These are phyloP conservation scores for Coreoperca whiteheadi DNA, from an alignment of 2,113 vertebrate species.

Conservation along the genomic window DNA sequence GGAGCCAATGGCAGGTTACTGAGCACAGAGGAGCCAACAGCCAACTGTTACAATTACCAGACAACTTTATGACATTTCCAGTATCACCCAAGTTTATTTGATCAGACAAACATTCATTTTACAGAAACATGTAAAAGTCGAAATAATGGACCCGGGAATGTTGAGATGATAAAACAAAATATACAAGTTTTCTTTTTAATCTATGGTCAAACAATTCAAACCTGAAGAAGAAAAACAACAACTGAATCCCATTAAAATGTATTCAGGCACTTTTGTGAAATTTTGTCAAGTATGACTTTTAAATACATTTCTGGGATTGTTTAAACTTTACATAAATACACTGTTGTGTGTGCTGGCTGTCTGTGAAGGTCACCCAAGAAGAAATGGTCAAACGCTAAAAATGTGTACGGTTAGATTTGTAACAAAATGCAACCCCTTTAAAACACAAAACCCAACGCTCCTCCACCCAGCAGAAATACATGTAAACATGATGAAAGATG, in stretches of 20 bases:
- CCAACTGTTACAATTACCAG: not conserved
- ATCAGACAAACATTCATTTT: constrained; percentile 5
- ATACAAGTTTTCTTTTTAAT: not conserved
- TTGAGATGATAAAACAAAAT: constrained; percentile 9
- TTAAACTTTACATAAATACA: not conserved
- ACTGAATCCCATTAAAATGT: not conserved
- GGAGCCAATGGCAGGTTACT: constrained; percentile 41
- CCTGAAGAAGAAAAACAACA: not conserved
- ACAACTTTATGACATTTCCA: not conserved
- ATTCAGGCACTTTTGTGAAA: constrained; percentile 22
- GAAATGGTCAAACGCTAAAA: constrained; percentile 1
- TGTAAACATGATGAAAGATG: not conserved
- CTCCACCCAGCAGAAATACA: constrained; percentile 3
- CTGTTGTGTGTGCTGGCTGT: not conserved
- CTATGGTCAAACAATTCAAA: constrained; percentile 7
- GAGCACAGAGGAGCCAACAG: not conserved
- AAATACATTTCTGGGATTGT: constrained; percentile 2
- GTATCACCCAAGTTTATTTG: constrained; percentile 60
- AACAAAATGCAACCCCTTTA: not conserved
- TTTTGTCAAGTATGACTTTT: constrained; percentile 16
- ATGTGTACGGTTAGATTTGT: not conserved
- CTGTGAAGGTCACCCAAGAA: not conserved
- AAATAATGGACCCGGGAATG: constrained; percentile 25
- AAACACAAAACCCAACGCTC: not conserved
- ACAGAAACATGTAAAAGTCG: not conserved